phyloP scores from a whole-genome alignment of 2,113 vertebrate genomes.

The Bombycilla garrulus region DNA sequence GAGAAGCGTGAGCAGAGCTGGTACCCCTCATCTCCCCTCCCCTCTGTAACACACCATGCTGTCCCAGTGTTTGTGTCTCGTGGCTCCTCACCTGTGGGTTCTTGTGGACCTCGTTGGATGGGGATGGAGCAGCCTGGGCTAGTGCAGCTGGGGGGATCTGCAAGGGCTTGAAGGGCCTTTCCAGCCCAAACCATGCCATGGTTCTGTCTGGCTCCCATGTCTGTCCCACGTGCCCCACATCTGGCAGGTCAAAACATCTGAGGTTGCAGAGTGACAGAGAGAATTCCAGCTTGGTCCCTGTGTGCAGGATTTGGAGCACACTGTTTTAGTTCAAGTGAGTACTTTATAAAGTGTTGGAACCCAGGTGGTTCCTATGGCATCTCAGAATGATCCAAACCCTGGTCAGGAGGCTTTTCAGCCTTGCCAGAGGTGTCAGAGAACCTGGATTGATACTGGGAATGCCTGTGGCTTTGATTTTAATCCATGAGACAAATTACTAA shows the following conservation, averaged over 20 bases:
- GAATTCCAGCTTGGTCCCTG: rapidly evolving
- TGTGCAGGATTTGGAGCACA: rapidly evolving
- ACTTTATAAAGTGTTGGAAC: no score
- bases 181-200: not conserved
- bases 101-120: not conserved
- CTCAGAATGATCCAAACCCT: no score
- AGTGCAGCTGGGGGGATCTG: not conserved
- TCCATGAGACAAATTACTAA: no score
- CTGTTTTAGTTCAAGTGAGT: not conserved
- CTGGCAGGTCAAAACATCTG: not conserved
- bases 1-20: not conserved
- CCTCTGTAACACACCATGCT: not conserved
- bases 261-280: not conserved
- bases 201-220: not conserved
- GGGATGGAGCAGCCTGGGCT: not conserved
- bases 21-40: not conserved
- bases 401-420: no score
- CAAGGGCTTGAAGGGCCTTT: not conserved
- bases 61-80: not conserved
- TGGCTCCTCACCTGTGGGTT: not conserved
- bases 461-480: no score
- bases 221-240: rapidly evolving
- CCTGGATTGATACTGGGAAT: no score
- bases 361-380: no score
- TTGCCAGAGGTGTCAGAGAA: no score